Base-by-base conservation (phyloP, 2,797 vertebrate species). In the Muscicapa striata region DNA sequence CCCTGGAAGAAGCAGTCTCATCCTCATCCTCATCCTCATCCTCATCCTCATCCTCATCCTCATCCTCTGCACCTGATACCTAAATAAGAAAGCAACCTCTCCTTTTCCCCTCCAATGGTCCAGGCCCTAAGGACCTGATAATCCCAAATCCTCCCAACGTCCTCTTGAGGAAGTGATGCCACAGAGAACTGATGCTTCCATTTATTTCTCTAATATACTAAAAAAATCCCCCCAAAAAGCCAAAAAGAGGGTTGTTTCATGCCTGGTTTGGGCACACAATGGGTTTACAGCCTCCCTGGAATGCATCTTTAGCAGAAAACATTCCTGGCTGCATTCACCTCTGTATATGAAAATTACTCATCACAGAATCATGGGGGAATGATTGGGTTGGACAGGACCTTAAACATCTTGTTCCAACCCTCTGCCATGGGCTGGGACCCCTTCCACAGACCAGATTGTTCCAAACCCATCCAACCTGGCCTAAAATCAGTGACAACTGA, bases 301-400 rank as follows among this genome's bases (percentile, higher is more conserved):
- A 30, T 59, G 9, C 9, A 36, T 20, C 18, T 84, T 36, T n/a
- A 57, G n/a, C 0, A 1, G 29, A 32, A 70, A 64, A 51, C 1
- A 15, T 67, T 76, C 36, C 55, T n/a, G 40, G 30, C 17, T 75
- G 23, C 13, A n/a, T 69, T 54, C 69, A 74, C 32, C 27, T 87
- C 74, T 36, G 2, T 38, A 7, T 10, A 7, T 41, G 21, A 61
- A 62, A 55, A 89, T 34, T 19, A 11, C 11, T 46, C 18, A 2
- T 22, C n/a, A 16, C 32, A 17, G 58, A 72, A 36, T 78, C 30
- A 27, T 66, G 40, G 11, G 38, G 38, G 40, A 78, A 48, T 66
- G 15, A 13, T 54, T 78, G 13, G 15, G 15, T 52, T 72, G 59
- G 52, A 54, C 59, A 6, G 9, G 14, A 72, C 7, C 22, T 36